Base-by-base conservation (phyloP, 2,797 vertebrate genomes). In the Tokudaia tokunoshimensis region DNA sequence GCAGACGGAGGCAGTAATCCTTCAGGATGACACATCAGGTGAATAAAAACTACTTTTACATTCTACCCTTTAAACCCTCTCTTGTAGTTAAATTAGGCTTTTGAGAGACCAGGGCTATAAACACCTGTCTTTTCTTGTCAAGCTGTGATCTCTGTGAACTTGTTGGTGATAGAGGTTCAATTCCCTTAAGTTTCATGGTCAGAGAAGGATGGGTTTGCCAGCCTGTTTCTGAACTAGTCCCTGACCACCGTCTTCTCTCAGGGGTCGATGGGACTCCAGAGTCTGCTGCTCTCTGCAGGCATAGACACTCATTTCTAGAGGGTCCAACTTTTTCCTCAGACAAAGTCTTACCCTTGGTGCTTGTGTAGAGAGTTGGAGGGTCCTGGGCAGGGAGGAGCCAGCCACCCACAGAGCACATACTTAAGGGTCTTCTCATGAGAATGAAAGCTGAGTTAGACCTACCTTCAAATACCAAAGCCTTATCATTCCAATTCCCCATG, bases 221-320 rank as follows among this genome's bases (percentile, higher is more conserved):
- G 41, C 3, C 47, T 17, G 44, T 0, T 59, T 20, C 31, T 4
- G 6, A 9, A 7, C 34, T 6, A 0, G 11, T 10, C 29, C 12
- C 79, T 67, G 72, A 9, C 14, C 65, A 8, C 41, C 0, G 0
- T 12, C 9, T 5, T 29, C 1, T 1, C 44, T 67, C 2, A 7
- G 83, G 37, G 0, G 10, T 37, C 4, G 31, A 17, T 11, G 26
- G 2, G 8, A 19, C 34, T 76, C 37, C 37, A 57, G 37, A 44
- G 15, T 8, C 11, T 10, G 2, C 12, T 31, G 20, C 4, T 63
- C 61, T 8, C 0, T 3, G 0, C 2, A n/a, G 10, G 8, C 37
- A 44, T 1, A 26, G 15, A 52, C n/a, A 70, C 14, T 13, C 1
- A 10, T 3, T 67, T 29, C 75, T 11, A 52, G 2, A 10, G 12